A percentile compares a stretch with the other conserved stretches of the same genome.
These are phyloP conservation scores for Mythimna ferrago DNA, from an alignment of 2,888 invertebrate genomes.

Conservation along the genomic window DNA sequence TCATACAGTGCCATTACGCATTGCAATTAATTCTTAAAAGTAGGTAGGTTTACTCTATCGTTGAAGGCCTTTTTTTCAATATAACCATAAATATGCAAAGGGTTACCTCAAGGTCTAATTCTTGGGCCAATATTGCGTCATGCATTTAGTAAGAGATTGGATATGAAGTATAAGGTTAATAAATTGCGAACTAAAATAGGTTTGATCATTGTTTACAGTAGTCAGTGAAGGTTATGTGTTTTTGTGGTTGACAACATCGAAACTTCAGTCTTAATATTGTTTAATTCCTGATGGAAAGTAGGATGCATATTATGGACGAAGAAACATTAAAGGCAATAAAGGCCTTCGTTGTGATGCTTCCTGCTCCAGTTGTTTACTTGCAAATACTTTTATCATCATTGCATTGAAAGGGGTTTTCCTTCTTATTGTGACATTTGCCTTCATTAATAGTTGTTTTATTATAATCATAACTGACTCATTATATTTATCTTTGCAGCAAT, in stretches of 20 bases:
- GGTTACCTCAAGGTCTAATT: constrained; percentile 16
- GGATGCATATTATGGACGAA: constrained; percentile 7
- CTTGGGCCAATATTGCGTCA: neutral
- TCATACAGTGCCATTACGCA: neutral
- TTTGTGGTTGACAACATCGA: constrained; percentile 4
- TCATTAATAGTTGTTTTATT: neutral
- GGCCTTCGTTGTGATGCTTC: constrained; percentile 32
- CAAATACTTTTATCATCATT: constrained; percentile 22
- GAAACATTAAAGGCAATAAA: constrained; percentile 8
- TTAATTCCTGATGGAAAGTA: constrained; percentile 44
- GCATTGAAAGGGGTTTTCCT: constrained; percentile 41
- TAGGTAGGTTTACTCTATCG: neutral
- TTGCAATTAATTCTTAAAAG: neutral
- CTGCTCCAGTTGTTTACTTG: constrained; percentile 34
- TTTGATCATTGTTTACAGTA: neutral
- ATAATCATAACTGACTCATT: neutral
- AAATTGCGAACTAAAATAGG: constrained; percentile 5
- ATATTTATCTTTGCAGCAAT: constrained; percentile 84
- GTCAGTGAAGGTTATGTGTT: constrained; percentile 12
- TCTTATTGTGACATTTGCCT: constrained; percentile 37
- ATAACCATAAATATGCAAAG: neutral
- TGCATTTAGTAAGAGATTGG: neutral
- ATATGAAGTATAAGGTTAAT: neutral
- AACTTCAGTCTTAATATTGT: constrained; percentile 8
- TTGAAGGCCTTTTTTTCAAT: neutral